These are phyloP conservation scores for Pollenia angustigena DNA, from an alignment of 2,888 invertebrate genomes.

Conservation along the genomic window DNA sequence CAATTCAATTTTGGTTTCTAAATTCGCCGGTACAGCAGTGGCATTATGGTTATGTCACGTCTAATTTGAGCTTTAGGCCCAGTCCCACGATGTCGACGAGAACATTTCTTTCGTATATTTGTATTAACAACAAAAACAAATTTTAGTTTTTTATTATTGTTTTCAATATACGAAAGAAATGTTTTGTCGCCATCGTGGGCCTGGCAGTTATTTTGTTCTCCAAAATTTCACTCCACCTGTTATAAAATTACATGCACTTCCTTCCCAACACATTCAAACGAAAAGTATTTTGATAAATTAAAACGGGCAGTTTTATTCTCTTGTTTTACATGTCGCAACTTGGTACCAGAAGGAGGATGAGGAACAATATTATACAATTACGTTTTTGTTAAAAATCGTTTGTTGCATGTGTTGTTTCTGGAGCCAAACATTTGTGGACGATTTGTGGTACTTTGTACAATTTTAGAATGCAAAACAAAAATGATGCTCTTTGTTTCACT, in stretches of 20 bases:
- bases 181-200: too few relatives aligned
- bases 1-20: too few relatives aligned
- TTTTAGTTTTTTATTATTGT: too few relatives aligned
- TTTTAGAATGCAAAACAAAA: constrained; percentile 67
- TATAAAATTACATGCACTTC: not conserved
- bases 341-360: not conserved
- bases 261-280: not conserved
- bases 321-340: constrained; percentile 12
- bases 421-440: constrained; percentile 70
- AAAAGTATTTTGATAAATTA: constrained; percentile 35
- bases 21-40: too few relatives aligned
- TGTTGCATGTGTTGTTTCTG: constrained; percentile 65
- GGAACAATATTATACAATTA: constrained; percentile 61
- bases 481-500: constrained; percentile 31
- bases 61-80: too few relatives aligned
- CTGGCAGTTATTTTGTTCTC: too few relatives aligned
- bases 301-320: not conserved
- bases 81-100: too few relatives aligned
- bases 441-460: constrained; percentile 69
- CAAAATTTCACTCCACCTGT: not conserved
- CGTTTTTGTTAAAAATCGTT: constrained; percentile 69
- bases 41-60: too few relatives aligned
- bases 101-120: too few relatives aligned
- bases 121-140: too few relatives aligned
- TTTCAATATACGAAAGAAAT: too few relatives aligned